Conservation (phyloP, 2,113 vertebrate species). For the Marmota flaviventris region DNA sequence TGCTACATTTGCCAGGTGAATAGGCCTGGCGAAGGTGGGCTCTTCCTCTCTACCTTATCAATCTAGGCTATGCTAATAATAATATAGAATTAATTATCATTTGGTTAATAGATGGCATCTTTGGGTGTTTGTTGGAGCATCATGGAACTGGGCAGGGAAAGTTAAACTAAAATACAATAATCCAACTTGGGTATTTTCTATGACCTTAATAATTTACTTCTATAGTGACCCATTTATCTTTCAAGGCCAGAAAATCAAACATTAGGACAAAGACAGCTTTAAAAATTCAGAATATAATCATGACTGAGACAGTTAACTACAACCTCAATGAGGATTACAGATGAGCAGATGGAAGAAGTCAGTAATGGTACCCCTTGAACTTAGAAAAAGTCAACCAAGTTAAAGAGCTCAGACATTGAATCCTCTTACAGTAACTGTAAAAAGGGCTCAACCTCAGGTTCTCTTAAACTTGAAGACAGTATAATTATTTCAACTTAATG, state of each 20-base stretch:
- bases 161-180: neutral
- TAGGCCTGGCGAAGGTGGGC: neutral
- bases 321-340: neutral
- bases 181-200: neutral
- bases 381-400: neutral
- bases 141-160: neutral
- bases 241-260: neutral
- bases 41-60: neutral
- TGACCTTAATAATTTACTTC: constrained; percentile 40
- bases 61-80: neutral
- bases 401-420: neutral
- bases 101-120: constrained; percentile 1
- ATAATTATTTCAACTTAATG: neutral
- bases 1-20: neutral
- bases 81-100: neutral
- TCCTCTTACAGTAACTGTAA: neutral
- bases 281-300: constrained; percentile 34
- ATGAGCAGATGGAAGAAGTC: neutral
- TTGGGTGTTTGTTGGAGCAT: neutral
- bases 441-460: neutral
- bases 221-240: neutral
- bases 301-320: neutral
- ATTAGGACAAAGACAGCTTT: constrained; percentile 32
- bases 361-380: neutral
- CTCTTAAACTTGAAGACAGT: neutral